Evolutionary conservation across 1,140 invertebrate genomes (phyloP).

Genomic region (Plectrocnemia conspersa): DNA sequence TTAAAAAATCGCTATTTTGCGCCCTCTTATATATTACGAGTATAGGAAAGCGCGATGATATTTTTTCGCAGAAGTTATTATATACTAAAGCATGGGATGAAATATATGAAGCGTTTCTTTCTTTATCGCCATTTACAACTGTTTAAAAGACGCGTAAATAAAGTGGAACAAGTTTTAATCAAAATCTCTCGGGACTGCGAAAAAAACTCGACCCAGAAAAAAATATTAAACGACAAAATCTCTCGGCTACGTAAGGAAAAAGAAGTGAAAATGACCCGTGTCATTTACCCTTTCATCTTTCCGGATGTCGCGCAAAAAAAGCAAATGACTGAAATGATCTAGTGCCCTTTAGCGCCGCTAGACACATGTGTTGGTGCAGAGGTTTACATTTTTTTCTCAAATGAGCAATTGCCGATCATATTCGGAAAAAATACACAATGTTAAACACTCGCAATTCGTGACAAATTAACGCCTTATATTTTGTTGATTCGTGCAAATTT

Average conservation of each 20-base stretch:
- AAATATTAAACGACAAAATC: neutral
- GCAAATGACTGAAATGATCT: constrained; percentile 21
- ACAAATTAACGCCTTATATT: constrained; percentile 24
- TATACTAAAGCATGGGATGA: no score
- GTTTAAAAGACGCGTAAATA: no score
- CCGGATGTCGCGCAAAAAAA: constrained; percentile 8
- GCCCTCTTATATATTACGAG: no score
- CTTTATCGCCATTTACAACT: no score
- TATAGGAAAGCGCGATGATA: no score
- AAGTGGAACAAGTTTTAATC: neutral
- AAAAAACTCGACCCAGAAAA: neutral
- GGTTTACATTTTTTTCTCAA: constrained; percentile 1
- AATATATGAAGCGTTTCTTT: no score
- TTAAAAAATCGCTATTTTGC: no score
- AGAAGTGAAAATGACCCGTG: constrained; percentile 23
- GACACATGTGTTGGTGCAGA: neutral
- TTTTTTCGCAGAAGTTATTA: no score
- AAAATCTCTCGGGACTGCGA: neutral
- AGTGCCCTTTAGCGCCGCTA: constrained; percentile 11
- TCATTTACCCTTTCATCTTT: constrained; percentile 25
- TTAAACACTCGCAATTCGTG: no score
- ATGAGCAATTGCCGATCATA: no score
- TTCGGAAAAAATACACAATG: neutral
- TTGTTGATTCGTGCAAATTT: constrained; percentile 31
- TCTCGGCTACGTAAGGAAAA: constrained; percentile 1